These are phyloP conservation scores for Megathymus violae DNA, from an alignment of 1,140 invertebrate genomes.

Conservation along the genomic window DNA sequence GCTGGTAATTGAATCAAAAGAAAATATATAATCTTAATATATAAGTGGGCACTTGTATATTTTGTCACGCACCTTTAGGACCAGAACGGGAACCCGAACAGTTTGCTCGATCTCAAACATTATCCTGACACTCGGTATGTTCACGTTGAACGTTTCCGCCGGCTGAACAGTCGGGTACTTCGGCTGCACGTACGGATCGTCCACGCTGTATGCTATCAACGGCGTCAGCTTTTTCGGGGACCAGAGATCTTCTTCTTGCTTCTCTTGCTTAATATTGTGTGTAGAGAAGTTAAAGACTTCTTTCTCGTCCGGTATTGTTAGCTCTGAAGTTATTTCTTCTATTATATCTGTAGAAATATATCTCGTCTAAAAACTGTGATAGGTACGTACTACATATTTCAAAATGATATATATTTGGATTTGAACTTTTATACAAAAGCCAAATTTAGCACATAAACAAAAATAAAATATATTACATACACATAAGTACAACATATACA, in stretches of 20 bases:
- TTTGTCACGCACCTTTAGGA: slow-evolving; percentile 66
- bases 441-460: no score
- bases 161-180: slow-evolving; percentile 67
- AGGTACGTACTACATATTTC: no score
- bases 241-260: slow-evolving; percentile 88
- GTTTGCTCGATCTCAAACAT: slow-evolving; percentile 85
- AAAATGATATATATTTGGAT: no score
- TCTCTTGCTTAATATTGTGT: slow-evolving; percentile 66
- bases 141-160: slow-evolving; percentile 82
- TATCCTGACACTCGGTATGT: slow-evolving; percentile 83
- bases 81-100: slow-evolving; percentile 70
- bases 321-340: slow-evolving; percentile 84
- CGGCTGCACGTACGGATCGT: slow-evolving; percentile 68
- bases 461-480: no score
- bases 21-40: no score
- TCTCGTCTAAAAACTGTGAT: no score
- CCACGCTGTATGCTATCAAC: slow-evolving; percentile 53
- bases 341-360: slow-evolving; percentile 81
- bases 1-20: no score
- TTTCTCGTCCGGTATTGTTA: slow-evolving; percentile 81
- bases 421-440: no score
- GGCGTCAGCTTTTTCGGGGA: slow-evolving; percentile 86
- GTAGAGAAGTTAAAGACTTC: slow-evolving; percentile 71
- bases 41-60: no score
- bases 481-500: no score